phyloP scores from a whole-genome alignment of 2,797 vertebrate species.

The Brachyalestes nurse region DNA sequence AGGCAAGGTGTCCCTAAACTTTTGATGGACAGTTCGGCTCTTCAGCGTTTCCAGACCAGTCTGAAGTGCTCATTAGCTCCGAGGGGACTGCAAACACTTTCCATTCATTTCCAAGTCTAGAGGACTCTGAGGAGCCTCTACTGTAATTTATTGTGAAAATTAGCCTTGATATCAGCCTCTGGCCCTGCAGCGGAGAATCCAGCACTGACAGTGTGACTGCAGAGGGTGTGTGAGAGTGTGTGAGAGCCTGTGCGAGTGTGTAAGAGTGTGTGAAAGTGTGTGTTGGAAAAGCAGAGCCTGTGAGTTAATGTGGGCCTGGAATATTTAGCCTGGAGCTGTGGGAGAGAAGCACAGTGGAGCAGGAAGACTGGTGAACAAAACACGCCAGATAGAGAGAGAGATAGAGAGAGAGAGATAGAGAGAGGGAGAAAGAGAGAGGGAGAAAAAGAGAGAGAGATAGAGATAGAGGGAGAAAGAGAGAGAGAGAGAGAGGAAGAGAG shows the following conservation, averaged over 20 bases:
- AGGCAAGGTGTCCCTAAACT: neutral
- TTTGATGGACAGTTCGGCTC: neutral
- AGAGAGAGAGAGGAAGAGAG: neutral
- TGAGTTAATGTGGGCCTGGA: slow-evolving; percentile 41
- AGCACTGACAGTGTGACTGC: neutral
- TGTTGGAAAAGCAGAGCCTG: neutral
- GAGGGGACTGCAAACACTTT: neutral
- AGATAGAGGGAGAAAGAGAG: neutral
- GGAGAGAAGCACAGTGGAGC: slow-evolving; percentile 61
- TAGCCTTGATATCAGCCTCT: neutral
- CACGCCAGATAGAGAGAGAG: slow-evolving; percentile 64
- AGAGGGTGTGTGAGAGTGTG: neutral
- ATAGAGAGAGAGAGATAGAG: neutral
- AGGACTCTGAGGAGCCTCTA: neutral
- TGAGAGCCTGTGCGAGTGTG: neutral
- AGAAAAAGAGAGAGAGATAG: neutral
- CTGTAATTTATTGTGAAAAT: slow-evolving; percentile 21
- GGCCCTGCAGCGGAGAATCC: neutral
- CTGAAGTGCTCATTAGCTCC: neutral
- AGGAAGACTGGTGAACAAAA: slow-evolving; percentile 66
- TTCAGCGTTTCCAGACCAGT: neutral
- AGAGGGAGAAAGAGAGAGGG: neutral
- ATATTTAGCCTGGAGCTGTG: slow-evolving; percentile 54
- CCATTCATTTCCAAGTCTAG: neutral
- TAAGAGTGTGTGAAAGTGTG: neutral